These are phyloP conservation scores for Excalfactoria chinensis DNA, from an alignment of 2,113 vertebrate genomes.

Conservation along the genomic window DNA sequence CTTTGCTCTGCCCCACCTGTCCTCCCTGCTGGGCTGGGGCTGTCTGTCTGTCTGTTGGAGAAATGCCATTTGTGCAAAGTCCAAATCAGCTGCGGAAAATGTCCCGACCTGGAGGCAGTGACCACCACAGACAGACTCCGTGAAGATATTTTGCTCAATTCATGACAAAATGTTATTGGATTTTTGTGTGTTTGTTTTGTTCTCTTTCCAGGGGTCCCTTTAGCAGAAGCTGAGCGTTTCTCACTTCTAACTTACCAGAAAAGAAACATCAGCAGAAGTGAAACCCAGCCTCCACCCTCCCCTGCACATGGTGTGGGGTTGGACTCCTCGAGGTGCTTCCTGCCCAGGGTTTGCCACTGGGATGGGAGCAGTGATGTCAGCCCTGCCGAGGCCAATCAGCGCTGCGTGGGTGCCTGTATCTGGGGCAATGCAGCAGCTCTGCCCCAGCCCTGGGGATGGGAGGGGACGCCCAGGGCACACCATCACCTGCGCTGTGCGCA, in stretches of 20 bases:
- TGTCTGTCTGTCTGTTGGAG: not conserved
- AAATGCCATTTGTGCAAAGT: not conserved
- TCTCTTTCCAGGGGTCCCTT: not conserved
- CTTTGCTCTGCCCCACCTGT: not conserved
- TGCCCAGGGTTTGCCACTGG: conserved; percentile 21
- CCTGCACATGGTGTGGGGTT: not conserved
- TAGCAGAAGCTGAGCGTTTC: not conserved
- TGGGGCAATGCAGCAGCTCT: conserved; percentile 56
- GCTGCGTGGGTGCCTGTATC: conserved; percentile 10
- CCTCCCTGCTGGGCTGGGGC: not conserved
- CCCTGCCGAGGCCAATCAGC: conserved; percentile 50
- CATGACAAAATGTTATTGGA: not conserved
- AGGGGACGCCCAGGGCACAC: not conserved
- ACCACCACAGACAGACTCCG: fast-evolving
- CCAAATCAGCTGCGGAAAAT: fast-evolving
- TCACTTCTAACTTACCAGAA: not conserved
- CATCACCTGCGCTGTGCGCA: fast-evolving
- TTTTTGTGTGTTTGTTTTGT: not conserved
- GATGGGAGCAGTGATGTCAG: not conserved
- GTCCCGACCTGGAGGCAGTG: fast-evolving
- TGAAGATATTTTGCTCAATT: not conserved
- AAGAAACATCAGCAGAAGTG: not conserved
- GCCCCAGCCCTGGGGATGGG: not conserved
- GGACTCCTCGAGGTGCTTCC: conserved; percentile 76
- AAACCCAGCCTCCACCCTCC: not conserved